Evolutionary conservation across 2,113 vertebrate genomes (phyloP).

Genomic region (Naja naja): DNA sequence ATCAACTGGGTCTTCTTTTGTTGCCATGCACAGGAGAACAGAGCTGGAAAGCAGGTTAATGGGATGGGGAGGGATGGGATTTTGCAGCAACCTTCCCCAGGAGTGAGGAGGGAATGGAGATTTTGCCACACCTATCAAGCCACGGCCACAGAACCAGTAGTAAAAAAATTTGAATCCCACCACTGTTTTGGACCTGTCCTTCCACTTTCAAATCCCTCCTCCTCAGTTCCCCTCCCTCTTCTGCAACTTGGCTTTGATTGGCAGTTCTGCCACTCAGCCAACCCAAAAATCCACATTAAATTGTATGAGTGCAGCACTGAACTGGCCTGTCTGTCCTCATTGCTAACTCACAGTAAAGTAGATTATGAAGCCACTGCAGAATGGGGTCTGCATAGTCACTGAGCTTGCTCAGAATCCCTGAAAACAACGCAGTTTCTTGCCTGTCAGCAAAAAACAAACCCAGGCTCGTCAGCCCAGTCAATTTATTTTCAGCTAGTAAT

Average conservation of each 20-base stretch:
- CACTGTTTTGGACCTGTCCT: neutral
- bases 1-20: too few relatives aligned
- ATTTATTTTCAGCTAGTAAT: neutral
- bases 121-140: too few relatives aligned
- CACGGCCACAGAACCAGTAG: too few relatives aligned
- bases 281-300: neutral
- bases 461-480: neutral
- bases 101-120: too few relatives aligned
- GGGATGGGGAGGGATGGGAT: too few relatives aligned
- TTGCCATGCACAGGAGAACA: too few relatives aligned
- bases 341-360: neutral
- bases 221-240: neutral
- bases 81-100: too few relatives aligned
- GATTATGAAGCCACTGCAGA: neutral
- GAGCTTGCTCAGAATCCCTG: neutral
- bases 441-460: neutral
- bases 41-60: too few relatives aligned
- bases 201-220: neutral
- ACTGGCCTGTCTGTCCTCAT: neutral
- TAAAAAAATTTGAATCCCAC: too few relatives aligned
- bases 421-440: neutral
- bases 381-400: neutral
- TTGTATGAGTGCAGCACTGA: neutral
- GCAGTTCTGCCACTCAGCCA: neutral
- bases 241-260: neutral